Evolutionary conservation across 2,888 invertebrate species (phyloP), one percentile per base, ranked within the genome.

Genomic region (Hirtodrosophila histrioides): DNA sequence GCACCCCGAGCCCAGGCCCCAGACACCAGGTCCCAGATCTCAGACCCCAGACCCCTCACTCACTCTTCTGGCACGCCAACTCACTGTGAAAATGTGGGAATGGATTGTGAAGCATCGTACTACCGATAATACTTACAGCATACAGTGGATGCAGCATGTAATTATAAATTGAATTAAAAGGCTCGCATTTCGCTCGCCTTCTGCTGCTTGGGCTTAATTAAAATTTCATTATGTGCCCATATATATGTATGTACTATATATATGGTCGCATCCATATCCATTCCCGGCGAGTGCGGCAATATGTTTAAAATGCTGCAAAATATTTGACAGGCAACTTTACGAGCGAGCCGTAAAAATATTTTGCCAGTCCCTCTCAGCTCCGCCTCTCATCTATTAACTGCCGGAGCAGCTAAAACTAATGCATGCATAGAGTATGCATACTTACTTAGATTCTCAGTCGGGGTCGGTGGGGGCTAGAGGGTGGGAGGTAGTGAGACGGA

Each of bases 131-230:
- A 43, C 65, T 37, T 36, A 48, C 50, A 35, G 23, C 36, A 41
- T 40, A 29, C 40, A 12, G 24, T 27, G 45, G 50, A 44, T 63
- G 55, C 46, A 63, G 56, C 56, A 58, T 68, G 76, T 67, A 81
- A 81, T 81, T 82, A 85, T 82, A 82, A 82, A 82, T 81, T 82
- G 76, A 76, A 85, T 82, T 85, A 81, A 82, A 85, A 68, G 82
- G 58, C 81, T 73, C 57, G 56, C 78, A 66, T 68, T 72, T 68
- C 80, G 64, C 62, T 55, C 54, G 43, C 60, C 66, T 76, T 69
- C 69, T 72, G 73, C 80, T 71, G 46, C 60, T 67, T 62, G 75
- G 46, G 64, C 82, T 85, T 81, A 76, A 81, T 81, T 82, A 85
- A 82, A 85, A 85, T 85, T 78, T 67, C 77, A 82, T 82, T 85